Evolutionary conservation across 2,888 invertebrate genomes (phyloP), one percentile per base, ranked within the genome.

Genomic region (Cephus pygmeus): DNA sequence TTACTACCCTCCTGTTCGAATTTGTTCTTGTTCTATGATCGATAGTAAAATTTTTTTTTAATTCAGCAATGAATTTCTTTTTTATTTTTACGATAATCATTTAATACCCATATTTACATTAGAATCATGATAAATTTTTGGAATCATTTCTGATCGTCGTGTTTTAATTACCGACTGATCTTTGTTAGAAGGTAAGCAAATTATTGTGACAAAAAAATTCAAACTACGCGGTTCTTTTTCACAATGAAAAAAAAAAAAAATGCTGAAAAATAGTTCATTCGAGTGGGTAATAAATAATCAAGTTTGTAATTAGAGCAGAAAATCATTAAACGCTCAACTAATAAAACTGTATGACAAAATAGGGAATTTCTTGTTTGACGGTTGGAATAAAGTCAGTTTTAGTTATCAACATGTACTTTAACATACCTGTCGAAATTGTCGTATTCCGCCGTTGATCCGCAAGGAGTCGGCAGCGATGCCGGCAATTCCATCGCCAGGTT

Each of bases 381-480:
- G 15, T 15, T 15, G 12, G 35, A 56, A 73, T 69, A 35, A 69
- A 77, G 73, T 77, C 73, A 73, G 73, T 71, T 6, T 34, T 3
- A 3, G 71, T 30, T 12, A 69, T 9, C 12, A n/a, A 69, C 31
- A 36, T 69, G 40, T 4, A 4, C 15, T 4, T 56, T 9, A 56
- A 15, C 40, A 90, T 94, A 97, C 97, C 96, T 98, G 98, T 92
- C 97, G 97, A 93, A 98, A 98, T 91, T 97, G 98, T 87, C 98
- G 94, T 94, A 98, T 97, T 88, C 98, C 98, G 83, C 98, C 99
- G 93, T 98, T 98, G 92, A 98, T 97, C 89, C 98, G 94, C 87
- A 98, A 94, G 79, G 98, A 98, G 92, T 98, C 98, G 76, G 98
- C 98, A 34, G 98, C 98, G 88, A 99, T 98, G 90, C 97, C 97